A percentile compares a stretch with the other conserved stretches of the same genome.
Evolutionary conservation across 1,140 invertebrate species (phyloP).

Genomic region (Pseudobourletiella spinata): DNA sequence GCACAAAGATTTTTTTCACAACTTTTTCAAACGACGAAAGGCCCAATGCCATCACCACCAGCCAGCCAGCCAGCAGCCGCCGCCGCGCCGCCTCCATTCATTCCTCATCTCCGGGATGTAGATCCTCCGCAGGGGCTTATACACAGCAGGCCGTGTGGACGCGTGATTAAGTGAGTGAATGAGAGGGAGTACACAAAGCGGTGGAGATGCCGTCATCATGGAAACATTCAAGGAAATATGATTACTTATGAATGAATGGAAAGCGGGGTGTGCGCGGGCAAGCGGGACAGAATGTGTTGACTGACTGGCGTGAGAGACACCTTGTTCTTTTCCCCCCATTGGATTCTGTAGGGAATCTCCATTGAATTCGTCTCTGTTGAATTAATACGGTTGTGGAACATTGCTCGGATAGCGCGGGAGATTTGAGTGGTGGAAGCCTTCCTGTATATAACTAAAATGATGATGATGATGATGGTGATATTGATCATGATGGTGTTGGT

Average conservation of each 20-base stretch:
- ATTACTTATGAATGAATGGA: slow-evolving; percentile 2
- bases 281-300: background rate
- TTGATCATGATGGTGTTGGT: no score
- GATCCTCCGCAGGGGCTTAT: background rate
- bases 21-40: background rate
- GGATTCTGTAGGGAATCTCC: no score
- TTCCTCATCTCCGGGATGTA: background rate
- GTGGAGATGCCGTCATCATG: background rate
- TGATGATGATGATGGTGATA: no score
- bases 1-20: background rate
- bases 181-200: background rate
- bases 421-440: background rate
- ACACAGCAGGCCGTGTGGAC: background rate
- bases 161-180: background rate
- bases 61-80: no score
- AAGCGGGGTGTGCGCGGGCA: background rate
- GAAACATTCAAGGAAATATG: slow-evolving; percentile 1
- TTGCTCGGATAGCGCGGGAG: background rate
- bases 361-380: no score
- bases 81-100: background rate
- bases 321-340: no score
- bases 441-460: no score
- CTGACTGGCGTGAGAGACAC: no score
- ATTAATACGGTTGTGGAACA: background rate
- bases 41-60: no score